Evolutionary conservation across 2,888 invertebrate species (phyloP).

Genomic region (Didymodactylos carnosus): DNA sequence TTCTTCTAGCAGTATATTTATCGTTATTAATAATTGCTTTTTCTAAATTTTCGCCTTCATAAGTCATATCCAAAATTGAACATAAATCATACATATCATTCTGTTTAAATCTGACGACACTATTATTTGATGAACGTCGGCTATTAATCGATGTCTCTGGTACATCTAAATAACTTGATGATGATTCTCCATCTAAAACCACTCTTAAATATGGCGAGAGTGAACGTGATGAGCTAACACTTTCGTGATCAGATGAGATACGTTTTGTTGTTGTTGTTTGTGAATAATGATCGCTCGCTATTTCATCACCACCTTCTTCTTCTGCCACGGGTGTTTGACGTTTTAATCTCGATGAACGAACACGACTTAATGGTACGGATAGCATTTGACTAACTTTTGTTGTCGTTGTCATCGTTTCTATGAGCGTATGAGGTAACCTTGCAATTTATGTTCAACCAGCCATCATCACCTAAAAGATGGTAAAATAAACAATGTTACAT

Average conservation of each 20-base stretch:
- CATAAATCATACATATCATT: background rate
- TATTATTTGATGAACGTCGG: background rate
- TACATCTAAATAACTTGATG: background rate
- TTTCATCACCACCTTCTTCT: background rate
- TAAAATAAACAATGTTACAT: no score
- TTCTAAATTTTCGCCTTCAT: conserved; percentile 39
- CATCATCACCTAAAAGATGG: no score
- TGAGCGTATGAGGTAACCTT: no score
- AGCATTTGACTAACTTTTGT: background rate
- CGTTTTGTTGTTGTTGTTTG: background rate
- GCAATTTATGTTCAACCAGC: no score
- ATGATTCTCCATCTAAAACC: background rate
- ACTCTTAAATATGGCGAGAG: background rate
- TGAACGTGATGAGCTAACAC: background rate
- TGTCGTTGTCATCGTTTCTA: no score
- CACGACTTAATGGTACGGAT: background rate
- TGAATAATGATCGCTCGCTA: no score
- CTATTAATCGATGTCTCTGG: background rate
- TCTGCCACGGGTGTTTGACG: background rate
- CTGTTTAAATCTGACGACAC: background rate
- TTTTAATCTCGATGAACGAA: background rate
- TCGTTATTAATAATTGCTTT: conserved; percentile 40
- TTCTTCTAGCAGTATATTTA: conserved; percentile 14
- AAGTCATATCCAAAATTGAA: conserved; percentile 9
- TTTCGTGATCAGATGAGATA: background rate